phyloP scores from a whole-genome alignment of 1,140 invertebrate species.

The Hyles vespertilio region DNA sequence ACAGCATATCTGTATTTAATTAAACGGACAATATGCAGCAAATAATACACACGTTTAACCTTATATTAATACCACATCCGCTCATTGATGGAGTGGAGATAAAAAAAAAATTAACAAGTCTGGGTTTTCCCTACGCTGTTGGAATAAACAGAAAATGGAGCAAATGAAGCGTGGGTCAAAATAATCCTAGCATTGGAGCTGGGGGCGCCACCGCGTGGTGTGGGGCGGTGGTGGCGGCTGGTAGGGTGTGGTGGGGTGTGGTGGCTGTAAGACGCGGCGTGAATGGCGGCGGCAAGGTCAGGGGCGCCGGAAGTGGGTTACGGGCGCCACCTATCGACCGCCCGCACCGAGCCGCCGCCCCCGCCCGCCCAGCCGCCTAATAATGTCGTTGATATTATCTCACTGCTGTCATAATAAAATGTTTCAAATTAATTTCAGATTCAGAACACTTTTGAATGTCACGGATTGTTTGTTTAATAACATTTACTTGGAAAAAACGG shows the following conservation, averaged over 20 bases:
- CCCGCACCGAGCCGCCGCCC: slow-evolving; percentile 17
- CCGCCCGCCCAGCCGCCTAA: slow-evolving; percentile 24
- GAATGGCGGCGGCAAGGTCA: slow-evolving; percentile 72
- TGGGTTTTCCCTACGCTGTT: not conserved
- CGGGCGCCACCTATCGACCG: slow-evolving; percentile 68
- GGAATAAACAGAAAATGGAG: not conserved
- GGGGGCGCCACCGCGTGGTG: slow-evolving; percentile 10
- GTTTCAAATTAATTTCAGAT: too few species aligned
- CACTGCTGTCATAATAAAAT: slow-evolving; percentile 2
- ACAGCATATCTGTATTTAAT: too few species aligned
- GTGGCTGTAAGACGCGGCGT: slow-evolving; percentile 51
- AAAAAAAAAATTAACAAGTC: not conserved
- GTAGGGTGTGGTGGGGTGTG: slow-evolving; percentile 25
- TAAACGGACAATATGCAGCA: too few species aligned
- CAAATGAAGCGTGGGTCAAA: slow-evolving; percentile 27
- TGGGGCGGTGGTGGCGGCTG: slow-evolving; percentile 13
- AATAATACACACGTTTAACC: too few species aligned
- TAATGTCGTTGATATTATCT: slow-evolving; percentile 22
- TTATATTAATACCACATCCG: too few species aligned
- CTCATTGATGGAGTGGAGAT: not conserved
- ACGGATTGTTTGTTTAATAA: too few species aligned
- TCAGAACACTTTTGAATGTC: too few species aligned
- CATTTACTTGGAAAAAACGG: too few species aligned
- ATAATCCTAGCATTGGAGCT: slow-evolving; percentile 18
- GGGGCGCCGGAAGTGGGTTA: slow-evolving; percentile 71